Evolutionary conservation across 2,113 vertebrate species (phyloP).

Genomic region (Mus pahari): DNA sequence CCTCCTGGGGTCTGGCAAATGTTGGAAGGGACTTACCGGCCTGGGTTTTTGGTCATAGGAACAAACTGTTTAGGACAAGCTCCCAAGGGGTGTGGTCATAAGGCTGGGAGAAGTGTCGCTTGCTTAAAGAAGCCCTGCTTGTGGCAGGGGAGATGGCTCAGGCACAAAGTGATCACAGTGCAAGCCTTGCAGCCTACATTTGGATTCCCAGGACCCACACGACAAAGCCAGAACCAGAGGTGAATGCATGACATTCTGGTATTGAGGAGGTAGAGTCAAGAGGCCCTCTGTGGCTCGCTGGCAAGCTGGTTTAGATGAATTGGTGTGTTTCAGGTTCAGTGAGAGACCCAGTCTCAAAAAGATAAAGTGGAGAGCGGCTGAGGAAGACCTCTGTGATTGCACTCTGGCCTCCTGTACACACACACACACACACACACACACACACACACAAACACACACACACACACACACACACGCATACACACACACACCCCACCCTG

Average conservation of each 20-base stretch:
- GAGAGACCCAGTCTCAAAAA: neutral
- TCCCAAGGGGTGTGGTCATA: neutral
- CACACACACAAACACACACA: too few species aligned
- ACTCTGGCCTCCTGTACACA: neutral
- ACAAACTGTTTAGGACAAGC: accelerated
- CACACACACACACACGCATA: too few species aligned
- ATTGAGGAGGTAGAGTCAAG: neutral
- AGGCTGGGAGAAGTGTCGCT: neutral
- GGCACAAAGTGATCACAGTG: neutral
- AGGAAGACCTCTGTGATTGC: neutral
- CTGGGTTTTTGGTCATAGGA: neutral
- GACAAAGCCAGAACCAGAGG: neutral
- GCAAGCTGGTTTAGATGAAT: too few species aligned
- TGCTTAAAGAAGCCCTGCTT: neutral
- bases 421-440: too few species aligned
- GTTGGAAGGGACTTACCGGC: neutral
- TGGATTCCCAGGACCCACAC: neutral
- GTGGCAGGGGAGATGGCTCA: neutral
- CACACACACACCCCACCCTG: neutral
- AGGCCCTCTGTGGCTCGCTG: neutral
- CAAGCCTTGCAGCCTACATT: neutral
- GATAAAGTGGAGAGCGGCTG: neutral
- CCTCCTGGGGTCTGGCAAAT: neutral
- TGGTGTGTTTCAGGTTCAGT: neutral
- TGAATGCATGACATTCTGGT: neutral